A percentile compares a stretch with the other conserved stretches of the same genome.
Conservation (phyloP, 2,888 invertebrate genomes). For the Eilema caniola region DNA sequence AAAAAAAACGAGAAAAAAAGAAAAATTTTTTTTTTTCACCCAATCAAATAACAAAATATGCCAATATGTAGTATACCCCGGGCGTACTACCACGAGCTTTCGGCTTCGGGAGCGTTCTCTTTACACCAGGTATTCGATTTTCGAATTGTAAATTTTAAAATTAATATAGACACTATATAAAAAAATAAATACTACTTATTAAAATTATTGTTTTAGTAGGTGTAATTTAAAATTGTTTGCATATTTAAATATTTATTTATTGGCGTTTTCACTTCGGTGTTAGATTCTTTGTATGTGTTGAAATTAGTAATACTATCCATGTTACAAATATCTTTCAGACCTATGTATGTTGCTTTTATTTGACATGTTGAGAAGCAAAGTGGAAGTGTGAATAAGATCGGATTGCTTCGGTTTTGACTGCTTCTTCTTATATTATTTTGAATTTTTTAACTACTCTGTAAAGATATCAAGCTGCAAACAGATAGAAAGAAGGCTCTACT, state of each 20-base stretch:
- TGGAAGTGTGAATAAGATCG: background rate
- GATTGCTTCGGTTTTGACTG: background rate
- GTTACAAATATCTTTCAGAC: background rate
- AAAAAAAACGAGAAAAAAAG: too few relatives aligned
- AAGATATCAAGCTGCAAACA: too few relatives aligned
- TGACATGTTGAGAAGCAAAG: background rate
- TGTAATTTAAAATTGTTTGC: constrained; percentile 12
- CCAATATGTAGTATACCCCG: too few relatives aligned
- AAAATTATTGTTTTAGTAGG: constrained; percentile 4
- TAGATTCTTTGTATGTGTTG: constrained; percentile 28
- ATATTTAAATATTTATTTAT: constrained; percentile 36
- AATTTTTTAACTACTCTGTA: too few relatives aligned
- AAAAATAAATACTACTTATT: background rate
- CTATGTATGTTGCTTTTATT: background rate
- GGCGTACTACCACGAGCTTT: too few relatives aligned
- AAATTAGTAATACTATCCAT: constrained; percentile 4
- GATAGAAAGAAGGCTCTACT: too few relatives aligned
- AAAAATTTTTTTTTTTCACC: too few relatives aligned
- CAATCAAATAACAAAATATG: too few relatives aligned
- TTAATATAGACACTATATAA: background rate
- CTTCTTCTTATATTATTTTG: too few relatives aligned
- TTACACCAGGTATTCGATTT: too few relatives aligned
- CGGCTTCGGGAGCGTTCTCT: too few relatives aligned
- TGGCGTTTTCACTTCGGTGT: constrained; percentile 20
- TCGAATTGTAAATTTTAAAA: constrained; percentile 6